Conservation (phyloP, 2,113 vertebrate species). For the Panthera uncia region DNA sequence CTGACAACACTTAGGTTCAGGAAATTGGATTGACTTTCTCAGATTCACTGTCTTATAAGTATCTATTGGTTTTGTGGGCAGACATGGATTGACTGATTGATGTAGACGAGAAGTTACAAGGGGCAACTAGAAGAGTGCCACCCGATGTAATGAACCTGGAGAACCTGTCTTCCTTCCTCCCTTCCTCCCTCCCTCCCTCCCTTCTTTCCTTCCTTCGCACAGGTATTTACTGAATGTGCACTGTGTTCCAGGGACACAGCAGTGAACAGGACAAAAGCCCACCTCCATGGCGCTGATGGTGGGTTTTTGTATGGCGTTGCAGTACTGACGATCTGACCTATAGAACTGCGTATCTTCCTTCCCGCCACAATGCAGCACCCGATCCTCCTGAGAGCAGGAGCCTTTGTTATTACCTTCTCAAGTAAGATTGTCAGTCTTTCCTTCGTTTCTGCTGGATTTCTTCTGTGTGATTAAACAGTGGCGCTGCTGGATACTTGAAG, state of each 20-base stretch:
- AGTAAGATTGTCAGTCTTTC: background rate
- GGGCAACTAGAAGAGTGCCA: background rate
- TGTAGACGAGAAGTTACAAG: rapidly evolving
- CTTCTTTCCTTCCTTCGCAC: background rate
- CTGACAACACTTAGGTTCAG: background rate
- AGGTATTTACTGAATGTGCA: background rate
- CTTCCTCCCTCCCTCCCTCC: no score
- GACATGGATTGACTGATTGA: background rate
- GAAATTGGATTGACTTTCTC: background rate
- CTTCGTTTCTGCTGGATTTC: background rate
- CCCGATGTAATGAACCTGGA: rapidly evolving
- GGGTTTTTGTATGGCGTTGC: background rate
- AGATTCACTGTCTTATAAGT: background rate
- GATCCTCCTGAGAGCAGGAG: background rate
- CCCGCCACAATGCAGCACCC: background rate
- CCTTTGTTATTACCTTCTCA: background rate
- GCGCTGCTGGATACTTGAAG: background rate
- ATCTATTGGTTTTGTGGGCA: background rate
- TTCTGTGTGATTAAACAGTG: background rate
- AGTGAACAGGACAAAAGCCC: background rate
- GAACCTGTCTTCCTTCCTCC: background rate
- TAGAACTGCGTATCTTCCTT: background rate
- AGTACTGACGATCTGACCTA: background rate
- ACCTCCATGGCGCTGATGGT: background rate
- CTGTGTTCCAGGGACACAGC: background rate